Base-by-base conservation (phyloP, 2,888 invertebrate genomes). In the Troides helena region DNA sequence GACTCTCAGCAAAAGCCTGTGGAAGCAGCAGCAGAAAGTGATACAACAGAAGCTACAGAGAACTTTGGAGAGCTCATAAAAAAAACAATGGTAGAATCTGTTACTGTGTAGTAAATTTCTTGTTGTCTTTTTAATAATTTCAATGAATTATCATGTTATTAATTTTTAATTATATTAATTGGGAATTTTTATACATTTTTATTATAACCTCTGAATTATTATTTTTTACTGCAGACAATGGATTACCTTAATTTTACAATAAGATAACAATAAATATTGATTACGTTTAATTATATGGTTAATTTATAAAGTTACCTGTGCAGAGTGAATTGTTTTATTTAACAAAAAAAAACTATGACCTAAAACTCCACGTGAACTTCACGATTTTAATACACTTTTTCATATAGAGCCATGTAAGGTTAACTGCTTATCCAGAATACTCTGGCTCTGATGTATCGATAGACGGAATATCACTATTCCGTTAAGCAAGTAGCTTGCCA, bases 1-100 rank as follows among this genome's bases (percentile, higher is more conserved):
- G 87, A 87, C 58, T 65, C 71, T 72, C 85, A 76, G 71, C 75
- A 81, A 59, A 75, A 82, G 56, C 83, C 76, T 65, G 71, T 76
- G 62, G 74, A 81, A 74, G 72, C 77, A 43, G 65, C 79, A 56
- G 69, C 71, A 36, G 85, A 86, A 73, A 76, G 72, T 80, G 84
- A 81, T 73, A 77, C 77, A 59, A 72, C 80, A 25, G 92, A 92
- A 65, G 76, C 85, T 53, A 86, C 87, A 76, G 97, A 97, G 80
- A 97, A 97, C 86, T 97, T 98, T 82, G 97, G 97, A 67, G 97
- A 98, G 92, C 96, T 98, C 80, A 97, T 98, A 78, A 98, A 97
- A 88, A 97, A 98, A 89, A 96, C 97, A 74, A 97, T 98, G 94
- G 97, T 97, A 83, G 97, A 98, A 88, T 97, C 97, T 79, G 97